phyloP scores from a whole-genome alignment of 2,888 invertebrate species.

The Torymus aiolomorphi region DNA sequence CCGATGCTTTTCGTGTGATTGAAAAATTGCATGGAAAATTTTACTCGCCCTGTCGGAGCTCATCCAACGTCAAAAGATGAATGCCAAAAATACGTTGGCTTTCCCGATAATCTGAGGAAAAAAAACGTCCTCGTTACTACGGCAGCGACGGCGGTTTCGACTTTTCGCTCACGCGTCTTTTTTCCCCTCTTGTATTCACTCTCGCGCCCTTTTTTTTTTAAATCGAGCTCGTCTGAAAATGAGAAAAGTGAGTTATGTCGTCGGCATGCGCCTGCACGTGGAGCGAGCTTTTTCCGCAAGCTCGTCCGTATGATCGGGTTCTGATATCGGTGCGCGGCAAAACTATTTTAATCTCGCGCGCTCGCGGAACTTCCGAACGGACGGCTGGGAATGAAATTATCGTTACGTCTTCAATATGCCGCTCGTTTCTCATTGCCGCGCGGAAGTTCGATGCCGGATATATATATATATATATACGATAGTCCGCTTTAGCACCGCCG shows the following conservation, averaged over 20 bases:
- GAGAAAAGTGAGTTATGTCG: constrained; percentile 40
- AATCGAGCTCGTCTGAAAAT: constrained; percentile 20
- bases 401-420: constrained; percentile 35
- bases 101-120: neutral
- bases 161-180: neutral
- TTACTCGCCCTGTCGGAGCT: too few species aligned
- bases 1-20: too few species aligned
- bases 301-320: constrained; percentile 32
- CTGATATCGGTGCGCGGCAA: constrained; percentile 34
- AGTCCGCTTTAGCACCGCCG: neutral
- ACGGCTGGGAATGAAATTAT: constrained; percentile 49
- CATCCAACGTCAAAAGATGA: constrained; percentile 3
- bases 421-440: constrained; percentile 15
- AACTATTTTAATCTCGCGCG: constrained; percentile 53
- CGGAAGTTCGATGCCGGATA: constrained; percentile 5
- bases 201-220: neutral
- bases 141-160: neutral
- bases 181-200: too few species aligned
- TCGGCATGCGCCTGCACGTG: neutral
- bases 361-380: neutral
- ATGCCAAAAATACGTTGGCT: constrained; percentile 5
- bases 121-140: neutral
- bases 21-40: too few species aligned
- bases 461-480: constrained; percentile 13
- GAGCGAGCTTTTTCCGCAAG: neutral